Evolutionary conservation across 1,140 invertebrate genomes (phyloP), one percentile per base, ranked within the genome.

Genomic region (Formica selysi): DNA sequence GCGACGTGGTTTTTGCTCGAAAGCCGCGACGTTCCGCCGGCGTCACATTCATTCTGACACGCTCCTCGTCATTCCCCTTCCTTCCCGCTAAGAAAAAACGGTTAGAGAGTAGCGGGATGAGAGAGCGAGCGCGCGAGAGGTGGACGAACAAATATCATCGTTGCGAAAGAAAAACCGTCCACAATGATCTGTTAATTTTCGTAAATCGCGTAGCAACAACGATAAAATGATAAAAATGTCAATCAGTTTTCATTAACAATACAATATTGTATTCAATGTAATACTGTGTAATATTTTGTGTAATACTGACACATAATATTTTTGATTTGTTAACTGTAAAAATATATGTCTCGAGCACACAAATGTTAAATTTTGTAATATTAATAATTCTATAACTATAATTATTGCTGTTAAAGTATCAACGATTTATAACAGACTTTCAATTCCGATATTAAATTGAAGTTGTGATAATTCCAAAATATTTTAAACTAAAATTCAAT

Each of bases 31-130:
- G 90, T 89, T 91, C 90, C 88, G 90, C 89, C 90, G 91, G 91
- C 92, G 92, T 92, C 92, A 91, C 91, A 93, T 92, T 92, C 90
- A 92, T 93, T 91, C 89, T 88, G 92, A 91, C 91, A 91, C 90
- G 89, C 86, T 91, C 87, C 87, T 83, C 87, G 80, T 90, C 90
- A 88, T 86, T 76, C 70, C 85, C 26, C 84, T 70, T 86, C 90
- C 81, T 85, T 65, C 78, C 22, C 59, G 54, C 51, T 36, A 48
- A 32, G 64, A 87, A 87, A 78, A 91, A 70, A 87, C 74, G 32
- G 70, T 51, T 54, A 73, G 41, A 29, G 41, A 73, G 44, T 84
- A 41, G 64, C 80, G 73, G 19, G 61, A 74, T 22, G 84, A 41
- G 29, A 61, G 48, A 68, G 51, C 29, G 26, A 1, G 3, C 29